Conservation (phyloP, 2,888 invertebrate genomes). For the Tribolium freemani region DNA sequence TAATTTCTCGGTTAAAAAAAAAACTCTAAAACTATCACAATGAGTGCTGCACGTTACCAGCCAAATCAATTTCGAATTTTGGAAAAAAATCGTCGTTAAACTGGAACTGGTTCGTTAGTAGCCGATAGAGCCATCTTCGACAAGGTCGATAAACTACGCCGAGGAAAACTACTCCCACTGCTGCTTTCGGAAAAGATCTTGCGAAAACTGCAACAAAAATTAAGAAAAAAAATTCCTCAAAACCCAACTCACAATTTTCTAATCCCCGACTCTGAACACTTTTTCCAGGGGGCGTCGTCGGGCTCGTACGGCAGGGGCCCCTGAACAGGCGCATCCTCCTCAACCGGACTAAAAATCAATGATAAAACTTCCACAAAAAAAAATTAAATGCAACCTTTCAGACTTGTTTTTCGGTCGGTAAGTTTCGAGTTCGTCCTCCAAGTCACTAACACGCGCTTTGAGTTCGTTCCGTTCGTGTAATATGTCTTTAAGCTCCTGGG, state of each 20-base stretch:
- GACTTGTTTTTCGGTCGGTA: constrained; percentile 72
- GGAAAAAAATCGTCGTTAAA: constrained; percentile 52
- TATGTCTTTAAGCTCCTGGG: constrained; percentile 87
- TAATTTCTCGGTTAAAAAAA: neutral
- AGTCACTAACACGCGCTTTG: constrained; percentile 90
- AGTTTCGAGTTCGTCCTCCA: constrained; percentile 92
- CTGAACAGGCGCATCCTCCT: constrained; percentile 93
- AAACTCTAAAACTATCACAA: constrained; percentile 39
- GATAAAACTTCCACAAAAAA: constrained; percentile 45
- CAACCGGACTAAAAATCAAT: constrained; percentile 67
- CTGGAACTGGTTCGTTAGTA: constrained; percentile 64
- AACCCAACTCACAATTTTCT: constrained; percentile 86
- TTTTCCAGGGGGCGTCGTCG: constrained; percentile 96
- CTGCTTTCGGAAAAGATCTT: constrained; percentile 89
- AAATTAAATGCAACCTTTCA: constrained; percentile 57
- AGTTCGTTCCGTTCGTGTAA: constrained; percentile 93
- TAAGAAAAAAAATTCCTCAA: neutral
- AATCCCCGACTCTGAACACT: constrained; percentile 86
- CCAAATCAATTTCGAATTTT: constrained; percentile 42
- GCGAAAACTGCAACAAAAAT: constrained; percentile 80
- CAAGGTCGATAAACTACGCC: constrained; percentile 84
- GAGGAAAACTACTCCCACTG: constrained; percentile 82
- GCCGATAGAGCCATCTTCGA: constrained; percentile 79
- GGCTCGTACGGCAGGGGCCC: constrained; percentile 97
- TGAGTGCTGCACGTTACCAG: constrained; percentile 55